These are phyloP conservation scores for Hirtodrosophila duncani DNA, from an alignment of 2,888 invertebrate genomes.

Conservation along the genomic window DNA sequence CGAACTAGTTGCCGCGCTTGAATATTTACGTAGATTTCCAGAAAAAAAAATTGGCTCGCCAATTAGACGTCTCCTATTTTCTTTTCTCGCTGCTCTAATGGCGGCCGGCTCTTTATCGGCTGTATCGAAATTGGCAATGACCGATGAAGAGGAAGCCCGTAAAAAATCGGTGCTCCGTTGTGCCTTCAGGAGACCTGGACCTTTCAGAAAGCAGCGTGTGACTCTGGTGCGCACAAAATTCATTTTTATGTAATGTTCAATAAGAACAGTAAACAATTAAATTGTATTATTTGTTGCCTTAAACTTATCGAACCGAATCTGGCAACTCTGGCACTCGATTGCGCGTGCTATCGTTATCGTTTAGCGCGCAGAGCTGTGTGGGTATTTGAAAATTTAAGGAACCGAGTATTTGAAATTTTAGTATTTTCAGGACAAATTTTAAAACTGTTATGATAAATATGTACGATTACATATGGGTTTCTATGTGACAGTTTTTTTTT, in stretches of 20 bases:
- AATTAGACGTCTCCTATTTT: conserved; percentile 15
- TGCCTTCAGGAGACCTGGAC: neutral
- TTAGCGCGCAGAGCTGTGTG: conserved; percentile 1
- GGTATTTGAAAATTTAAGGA: neutral
- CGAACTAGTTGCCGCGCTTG: conserved; percentile 4
- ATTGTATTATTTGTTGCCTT: neutral
- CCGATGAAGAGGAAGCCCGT: too few species aligned
- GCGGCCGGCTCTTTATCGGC: conserved; percentile 23
- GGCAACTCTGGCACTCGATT: conserved; percentile 22
- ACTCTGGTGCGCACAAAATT: conserved; percentile 12
- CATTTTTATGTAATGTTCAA: conserved; percentile 30
- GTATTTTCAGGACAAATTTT: neutral
- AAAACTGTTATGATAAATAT: too few species aligned
- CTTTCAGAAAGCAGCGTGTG: neutral
- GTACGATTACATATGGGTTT: too few species aligned
- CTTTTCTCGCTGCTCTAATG: conserved; percentile 35
- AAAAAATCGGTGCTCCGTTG: too few species aligned
- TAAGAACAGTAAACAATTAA: neutral
- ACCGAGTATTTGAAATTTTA: neutral
- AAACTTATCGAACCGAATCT: too few species aligned
- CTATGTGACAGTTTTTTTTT: too few species aligned
- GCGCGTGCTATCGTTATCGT: conserved; percentile 1
- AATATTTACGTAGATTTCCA: conserved; percentile 12
- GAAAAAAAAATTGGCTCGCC: too few species aligned
- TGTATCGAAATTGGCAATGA: too few species aligned